Evolutionary conservation across 2,888 invertebrate genomes (phyloP).

Genomic region (Microplitis deprimator): DNA sequence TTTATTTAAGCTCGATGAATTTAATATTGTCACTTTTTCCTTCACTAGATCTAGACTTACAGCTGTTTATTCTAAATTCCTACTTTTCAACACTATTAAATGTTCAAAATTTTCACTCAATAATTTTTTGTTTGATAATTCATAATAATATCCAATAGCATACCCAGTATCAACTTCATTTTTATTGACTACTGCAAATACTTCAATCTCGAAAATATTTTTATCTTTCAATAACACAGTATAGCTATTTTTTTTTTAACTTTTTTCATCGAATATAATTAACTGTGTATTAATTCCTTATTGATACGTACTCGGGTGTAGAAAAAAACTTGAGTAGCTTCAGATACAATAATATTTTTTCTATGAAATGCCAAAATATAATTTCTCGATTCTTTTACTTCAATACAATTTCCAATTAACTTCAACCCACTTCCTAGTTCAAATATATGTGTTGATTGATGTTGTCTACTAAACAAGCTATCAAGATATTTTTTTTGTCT

Average conservation of each 20-base stretch:
- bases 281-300: background rate
- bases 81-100: too few species aligned
- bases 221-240: background rate
- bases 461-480: too few species aligned
- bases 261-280: background rate
- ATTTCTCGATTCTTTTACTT: background rate
- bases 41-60: too few species aligned
- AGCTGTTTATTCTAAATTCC: too few species aligned
- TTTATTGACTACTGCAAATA: background rate
- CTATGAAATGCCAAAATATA: background rate
- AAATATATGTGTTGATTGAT: too few species aligned
- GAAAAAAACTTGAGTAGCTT: background rate
- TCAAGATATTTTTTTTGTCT: background rate
- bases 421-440: too few species aligned
- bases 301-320: background rate
- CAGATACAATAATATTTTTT: background rate
- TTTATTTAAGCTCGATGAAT: too few species aligned
- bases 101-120: too few species aligned
- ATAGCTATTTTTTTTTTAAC: background rate
- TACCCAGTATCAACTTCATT: background rate
- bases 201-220: background rate
- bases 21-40: too few species aligned
- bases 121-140: too few species aligned
- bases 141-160: background rate
- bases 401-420: too few species aligned